A percentile compares a stretch with the other conserved stretches of the same genome.
phyloP scores from a whole-genome alignment of 2,888 invertebrate species.

The Beris chalybata region DNA sequence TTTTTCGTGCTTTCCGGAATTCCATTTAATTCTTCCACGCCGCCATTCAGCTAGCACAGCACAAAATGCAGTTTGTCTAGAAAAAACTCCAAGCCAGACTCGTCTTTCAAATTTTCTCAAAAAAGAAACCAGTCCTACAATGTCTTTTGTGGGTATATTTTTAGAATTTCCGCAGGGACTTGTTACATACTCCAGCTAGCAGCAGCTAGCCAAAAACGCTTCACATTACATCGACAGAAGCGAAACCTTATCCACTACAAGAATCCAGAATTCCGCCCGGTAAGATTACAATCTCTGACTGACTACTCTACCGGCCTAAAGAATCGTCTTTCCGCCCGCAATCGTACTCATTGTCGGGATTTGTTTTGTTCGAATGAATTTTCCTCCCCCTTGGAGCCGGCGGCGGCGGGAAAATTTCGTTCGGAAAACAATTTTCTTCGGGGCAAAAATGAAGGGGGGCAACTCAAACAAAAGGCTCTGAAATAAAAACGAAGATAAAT shows the following conservation, averaged over 20 bases:
- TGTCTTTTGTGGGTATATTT: not conserved
- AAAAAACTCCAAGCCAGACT: too few relatives aligned
- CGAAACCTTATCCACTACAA: not conserved
- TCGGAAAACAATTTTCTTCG: constrained; percentile 39
- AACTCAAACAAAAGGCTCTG: constrained; percentile 7
- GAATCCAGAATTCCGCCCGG: too few relatives aligned
- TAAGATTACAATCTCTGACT: too few relatives aligned
- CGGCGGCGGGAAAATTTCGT: constrained; percentile 34
- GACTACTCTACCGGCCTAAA: too few relatives aligned
- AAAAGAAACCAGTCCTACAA: too few relatives aligned
- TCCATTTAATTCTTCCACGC: too few relatives aligned
- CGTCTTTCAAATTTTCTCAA: too few relatives aligned
- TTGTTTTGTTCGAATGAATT: not conserved
- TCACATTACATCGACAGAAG: not conserved
- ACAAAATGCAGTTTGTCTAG: too few relatives aligned
- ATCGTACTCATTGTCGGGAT: not conserved
- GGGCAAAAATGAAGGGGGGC: constrained; percentile 1
- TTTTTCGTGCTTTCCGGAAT: too few relatives aligned
- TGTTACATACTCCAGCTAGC: not conserved
- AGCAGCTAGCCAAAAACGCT: not conserved
- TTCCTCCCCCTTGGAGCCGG: constrained; percentile 33
- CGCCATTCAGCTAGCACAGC: too few relatives aligned
- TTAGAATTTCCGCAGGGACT: constrained; percentile 15
- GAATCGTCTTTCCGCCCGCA: too few relatives aligned
- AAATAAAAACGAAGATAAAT: constrained; percentile 28